Evolutionary conservation across 2,113 vertebrate genomes (phyloP).

Genomic region (Holacanthus passer): DNA sequence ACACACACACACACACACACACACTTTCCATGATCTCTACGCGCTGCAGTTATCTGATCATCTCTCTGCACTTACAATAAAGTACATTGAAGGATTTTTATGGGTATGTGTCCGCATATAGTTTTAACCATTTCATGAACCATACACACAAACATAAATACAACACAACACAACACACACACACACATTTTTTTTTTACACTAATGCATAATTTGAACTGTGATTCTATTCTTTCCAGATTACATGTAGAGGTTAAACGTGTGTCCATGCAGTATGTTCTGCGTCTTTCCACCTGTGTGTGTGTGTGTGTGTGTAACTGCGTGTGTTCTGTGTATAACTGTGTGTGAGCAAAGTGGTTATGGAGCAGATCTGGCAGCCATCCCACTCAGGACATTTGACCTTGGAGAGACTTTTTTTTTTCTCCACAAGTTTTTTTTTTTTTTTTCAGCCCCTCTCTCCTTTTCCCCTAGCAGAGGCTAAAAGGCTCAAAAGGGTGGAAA

Average conservation of each 20-base stretch:
- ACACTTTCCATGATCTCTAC: background rate
- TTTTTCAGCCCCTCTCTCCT: constrained; percentile 82
- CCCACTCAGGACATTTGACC: constrained; percentile 86
- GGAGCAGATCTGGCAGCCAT: constrained; percentile 86
- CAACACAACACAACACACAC: background rate
- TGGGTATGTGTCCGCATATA: background rate
- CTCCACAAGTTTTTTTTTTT: constrained; percentile 55
- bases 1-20: background rate
- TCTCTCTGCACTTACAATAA: background rate
- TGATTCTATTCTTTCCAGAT: background rate
- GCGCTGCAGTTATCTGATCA: constrained; percentile 13
- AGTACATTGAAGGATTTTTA: background rate
- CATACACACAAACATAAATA: constrained; percentile 21
- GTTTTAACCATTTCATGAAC: constrained; percentile 64
- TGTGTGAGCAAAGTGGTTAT: constrained; percentile 64
- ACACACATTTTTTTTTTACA: background rate
- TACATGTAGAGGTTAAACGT: constrained; percentile 8
- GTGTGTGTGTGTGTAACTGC: constrained; percentile 16
- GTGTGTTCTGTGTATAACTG: constrained; percentile 28
- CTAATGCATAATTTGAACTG: background rate
- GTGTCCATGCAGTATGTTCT: background rate
- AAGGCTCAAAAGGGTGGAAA: constrained; percentile 97
- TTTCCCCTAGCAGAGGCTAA: constrained; percentile 85
- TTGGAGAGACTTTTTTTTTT: constrained; percentile 73
- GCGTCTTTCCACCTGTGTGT: background rate